These are phyloP conservation scores for Paratrypauchen microcephalus DNA, from an alignment of 2,797 vertebrate species.

Conservation along the genomic window DNA sequence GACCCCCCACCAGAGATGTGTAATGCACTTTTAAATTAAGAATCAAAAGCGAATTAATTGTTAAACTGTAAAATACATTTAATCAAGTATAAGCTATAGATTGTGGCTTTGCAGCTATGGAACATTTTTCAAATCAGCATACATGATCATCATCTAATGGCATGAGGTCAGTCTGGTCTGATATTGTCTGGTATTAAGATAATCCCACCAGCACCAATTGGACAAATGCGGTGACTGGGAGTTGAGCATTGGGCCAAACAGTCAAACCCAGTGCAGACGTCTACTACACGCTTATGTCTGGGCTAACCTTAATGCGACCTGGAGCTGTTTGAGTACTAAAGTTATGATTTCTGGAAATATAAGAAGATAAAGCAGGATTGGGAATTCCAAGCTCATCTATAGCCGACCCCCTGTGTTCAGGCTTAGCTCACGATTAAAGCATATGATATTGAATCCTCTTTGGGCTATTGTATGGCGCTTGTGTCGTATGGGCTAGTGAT, in stretches of 20 bases:
- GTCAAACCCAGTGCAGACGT: neutral
- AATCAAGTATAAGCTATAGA: no score
- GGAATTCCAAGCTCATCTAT: slow-evolving; percentile 60
- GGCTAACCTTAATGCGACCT: slow-evolving; percentile 52
- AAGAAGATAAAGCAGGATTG: slow-evolving; percentile 69
- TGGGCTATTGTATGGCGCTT: slow-evolving; percentile 51
- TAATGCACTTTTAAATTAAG: neutral
- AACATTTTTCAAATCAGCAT: neutral
- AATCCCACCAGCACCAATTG: neutral
- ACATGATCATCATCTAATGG: no score
- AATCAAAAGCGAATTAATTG: no score
- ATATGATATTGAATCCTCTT: slow-evolving; percentile 76
- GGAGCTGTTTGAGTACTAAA: slow-evolving; percentile 52
- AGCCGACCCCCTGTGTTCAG: slow-evolving; percentile 53
- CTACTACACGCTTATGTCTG: slow-evolving; percentile 27
- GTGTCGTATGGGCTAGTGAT: slow-evolving; percentile 15
- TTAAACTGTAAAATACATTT: no score
- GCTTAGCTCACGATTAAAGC: slow-evolving; percentile 70
- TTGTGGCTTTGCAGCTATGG: neutral
- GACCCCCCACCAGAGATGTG: neutral
- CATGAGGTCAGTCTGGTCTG: neutral
- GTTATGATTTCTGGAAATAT: slow-evolving; percentile 63
- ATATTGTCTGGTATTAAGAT: neutral
- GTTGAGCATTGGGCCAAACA: neutral
- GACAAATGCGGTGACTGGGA: neutral